Conservation (phyloP, 2,113 vertebrate genomes). For the Monopterus albus region DNA sequence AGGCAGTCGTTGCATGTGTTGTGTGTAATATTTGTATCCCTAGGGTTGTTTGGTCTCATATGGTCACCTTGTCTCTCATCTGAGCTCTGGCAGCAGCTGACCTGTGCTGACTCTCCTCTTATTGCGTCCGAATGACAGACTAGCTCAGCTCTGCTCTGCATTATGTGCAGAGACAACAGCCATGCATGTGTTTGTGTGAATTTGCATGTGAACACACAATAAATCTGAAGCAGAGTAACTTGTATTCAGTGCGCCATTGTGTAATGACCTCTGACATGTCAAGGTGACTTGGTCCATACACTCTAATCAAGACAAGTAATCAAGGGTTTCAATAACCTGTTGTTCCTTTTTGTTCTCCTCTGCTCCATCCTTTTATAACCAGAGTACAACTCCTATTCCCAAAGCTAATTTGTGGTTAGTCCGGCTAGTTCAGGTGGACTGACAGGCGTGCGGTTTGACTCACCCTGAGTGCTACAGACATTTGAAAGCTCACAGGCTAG, state of each 20-base stretch:
- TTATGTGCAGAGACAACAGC: slow-evolving; percentile 1
- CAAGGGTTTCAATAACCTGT: slow-evolving; percentile 26
- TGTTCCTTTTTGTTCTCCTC: slow-evolving; percentile 6
- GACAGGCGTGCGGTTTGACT: slow-evolving; percentile 15
- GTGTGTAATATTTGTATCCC: slow-evolving; percentile 71
- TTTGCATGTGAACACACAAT: not conserved
- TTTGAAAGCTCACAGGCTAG: slow-evolving; percentile 38
- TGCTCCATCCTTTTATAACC: slow-evolving; percentile 11
- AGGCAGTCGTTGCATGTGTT: slow-evolving; percentile 44
- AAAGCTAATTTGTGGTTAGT: slow-evolving; percentile 57
- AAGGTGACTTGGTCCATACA: slow-evolving; percentile 9
- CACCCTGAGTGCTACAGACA: slow-evolving; percentile 20
- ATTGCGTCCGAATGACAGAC: slow-evolving; percentile 74
- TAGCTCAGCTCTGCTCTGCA: slow-evolving; percentile 2
- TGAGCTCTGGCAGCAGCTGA: slow-evolving; percentile 60
- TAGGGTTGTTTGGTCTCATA: slow-evolving; percentile 58
- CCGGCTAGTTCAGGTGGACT: slow-evolving; percentile 23
- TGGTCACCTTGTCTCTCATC: slow-evolving; percentile 61
- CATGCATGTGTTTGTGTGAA: not conserved
- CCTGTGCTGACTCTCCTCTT: slow-evolving; percentile 62
- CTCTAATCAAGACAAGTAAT: slow-evolving; percentile 51
- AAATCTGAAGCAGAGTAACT: slow-evolving; percentile 15
- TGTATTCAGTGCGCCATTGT: not conserved
- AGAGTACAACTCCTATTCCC: slow-evolving; percentile 39
- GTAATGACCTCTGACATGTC: slow-evolving; percentile 27